Percentiles rank a stretch among this genome's conserved stretches.
Conservation (phyloP, 2,113 vertebrate species). For the Xiphorhynchus elegans region DNA sequence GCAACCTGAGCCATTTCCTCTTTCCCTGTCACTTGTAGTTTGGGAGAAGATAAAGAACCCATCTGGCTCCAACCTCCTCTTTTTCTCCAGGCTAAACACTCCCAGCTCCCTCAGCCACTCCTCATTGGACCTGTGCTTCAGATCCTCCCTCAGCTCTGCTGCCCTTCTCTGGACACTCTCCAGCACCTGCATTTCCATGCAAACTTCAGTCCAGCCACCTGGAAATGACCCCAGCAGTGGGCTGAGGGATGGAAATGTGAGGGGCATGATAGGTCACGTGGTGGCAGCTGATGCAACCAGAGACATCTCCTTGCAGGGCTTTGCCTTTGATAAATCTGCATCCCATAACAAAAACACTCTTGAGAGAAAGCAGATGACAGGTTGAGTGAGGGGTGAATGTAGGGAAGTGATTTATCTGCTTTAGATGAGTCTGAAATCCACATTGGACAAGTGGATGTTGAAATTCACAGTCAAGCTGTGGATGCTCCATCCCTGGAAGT, state of each 20-base stretch:
- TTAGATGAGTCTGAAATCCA: neutral
- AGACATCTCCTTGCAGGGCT: neutral
- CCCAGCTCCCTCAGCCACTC: neutral
- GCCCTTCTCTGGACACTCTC: neutral
- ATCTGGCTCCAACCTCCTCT: neutral
- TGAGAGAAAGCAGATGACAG: neutral
- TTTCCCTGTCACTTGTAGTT: neutral
- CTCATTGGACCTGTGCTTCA: neutral
- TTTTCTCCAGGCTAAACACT: neutral
- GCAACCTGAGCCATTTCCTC: neutral
- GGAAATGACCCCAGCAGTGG: neutral
- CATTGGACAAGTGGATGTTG: neutral
- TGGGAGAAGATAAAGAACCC: neutral
- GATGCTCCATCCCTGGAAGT: neutral
- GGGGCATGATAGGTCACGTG: accelerated
- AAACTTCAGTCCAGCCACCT: neutral
- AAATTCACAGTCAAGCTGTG: neutral
- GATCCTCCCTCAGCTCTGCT: neutral
- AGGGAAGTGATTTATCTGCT: neutral
- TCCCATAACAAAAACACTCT: neutral
- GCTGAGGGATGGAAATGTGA: neutral
- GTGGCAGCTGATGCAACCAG: neutral
- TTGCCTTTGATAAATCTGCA: neutral
- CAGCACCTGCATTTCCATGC: neutral
- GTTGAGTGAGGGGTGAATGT: neutral